Base-by-base conservation (phyloP, 2,888 invertebrate genomes). In the Stictocephala bisonia region DNA sequence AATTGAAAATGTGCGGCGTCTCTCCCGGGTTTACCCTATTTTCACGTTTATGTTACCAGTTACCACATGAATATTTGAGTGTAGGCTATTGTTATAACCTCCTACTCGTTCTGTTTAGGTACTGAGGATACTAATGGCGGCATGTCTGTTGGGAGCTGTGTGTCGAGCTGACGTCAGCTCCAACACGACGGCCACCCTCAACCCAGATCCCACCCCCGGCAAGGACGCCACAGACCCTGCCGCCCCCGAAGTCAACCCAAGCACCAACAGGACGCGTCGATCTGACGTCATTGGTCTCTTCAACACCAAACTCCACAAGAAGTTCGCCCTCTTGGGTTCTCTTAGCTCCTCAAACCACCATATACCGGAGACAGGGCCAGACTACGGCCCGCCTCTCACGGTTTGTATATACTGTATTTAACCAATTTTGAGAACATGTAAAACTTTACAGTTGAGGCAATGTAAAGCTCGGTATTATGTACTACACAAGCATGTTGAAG, bases 261-360 rank as follows among this genome's bases (percentile, higher is more conserved):
- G 58, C 9, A 60, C 31, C 3, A 68, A 67, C 11, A 80, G 82
- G 48, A 80, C 79, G 72, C 82, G 82, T 50, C 75, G 83, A 41
- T 79, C 81, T 27, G 72, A 71, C 15, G 48, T 77, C 22, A 35
- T 69, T 11, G 56, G 69, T 15, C 56, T 69, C 40, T 67, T 77
- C 31, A 72, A 73, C 18, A 71, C 75, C 15, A 58, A 76, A 11
- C 29, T 76, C 20, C 74, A 74, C 41, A 76, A 76, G 60, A 77
- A 77, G 72, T 56, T 76, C 9, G 64, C 68, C 27, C 41, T 77
- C 15, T 24, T 77, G n/a, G 68, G 73, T 26, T 75, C 76, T 11
- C 53, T 77, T n/a, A 50, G 74, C 24, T 27, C 48, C 13, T 70
- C 22, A 56, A 73, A 9, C 53, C 74, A 22, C 51, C 75, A n/a